Evolutionary conservation across 2,113 vertebrate genomes (phyloP), one percentile per base, ranked within the genome.

Genomic region (Cyanistes caeruleus): DNA sequence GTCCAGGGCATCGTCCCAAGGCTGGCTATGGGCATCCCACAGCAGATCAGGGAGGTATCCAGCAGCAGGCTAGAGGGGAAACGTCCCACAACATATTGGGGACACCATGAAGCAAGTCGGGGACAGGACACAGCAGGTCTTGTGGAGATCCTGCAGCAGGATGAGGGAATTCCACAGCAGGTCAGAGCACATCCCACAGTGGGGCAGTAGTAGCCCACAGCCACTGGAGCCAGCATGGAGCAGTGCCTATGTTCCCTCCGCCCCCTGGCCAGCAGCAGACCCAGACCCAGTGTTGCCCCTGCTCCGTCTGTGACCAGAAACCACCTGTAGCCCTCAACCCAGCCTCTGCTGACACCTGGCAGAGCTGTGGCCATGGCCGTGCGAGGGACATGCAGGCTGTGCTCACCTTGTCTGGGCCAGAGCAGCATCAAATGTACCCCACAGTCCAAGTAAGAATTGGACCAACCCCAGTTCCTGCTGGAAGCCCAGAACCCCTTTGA

Each of bases 231-330:
- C 63, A 49, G 21, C 14, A 18, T 7, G 35, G n/a, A 35, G 13
- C 10, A 6, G 30, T 41, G 31, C 15, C 44, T 21, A 1, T 0
- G 2, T 27, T 33, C 9, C n/a, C 7, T 87, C 64, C 58, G 37
- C 46, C 27, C 31, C 31, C 53, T 13, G 24, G 10, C 7, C 41
- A 28, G 51, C 23, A 65, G n/a, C n/a, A 73, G 24, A 9, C 6
- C 17, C 69, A 22, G 28, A 13, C 5, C 17, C 2, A 0, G 1
- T 19, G 22, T 17, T n/a, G 2, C 5, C 10, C 8, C 15, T 3
- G 4, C 12, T 41, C 24, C 30, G 12, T 58, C 43, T 56, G 8
- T 30, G 75, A 75, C 37, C 0, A 31, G 20, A 41, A 79, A 15
- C 12, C 5, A 7, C 37, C 31, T 28, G 35, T 11, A 78, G 44